These are phyloP conservation scores for Yoshiicerus persimilis DNA, from an alignment of 1,140 invertebrate species.

Conservation along the genomic window DNA sequence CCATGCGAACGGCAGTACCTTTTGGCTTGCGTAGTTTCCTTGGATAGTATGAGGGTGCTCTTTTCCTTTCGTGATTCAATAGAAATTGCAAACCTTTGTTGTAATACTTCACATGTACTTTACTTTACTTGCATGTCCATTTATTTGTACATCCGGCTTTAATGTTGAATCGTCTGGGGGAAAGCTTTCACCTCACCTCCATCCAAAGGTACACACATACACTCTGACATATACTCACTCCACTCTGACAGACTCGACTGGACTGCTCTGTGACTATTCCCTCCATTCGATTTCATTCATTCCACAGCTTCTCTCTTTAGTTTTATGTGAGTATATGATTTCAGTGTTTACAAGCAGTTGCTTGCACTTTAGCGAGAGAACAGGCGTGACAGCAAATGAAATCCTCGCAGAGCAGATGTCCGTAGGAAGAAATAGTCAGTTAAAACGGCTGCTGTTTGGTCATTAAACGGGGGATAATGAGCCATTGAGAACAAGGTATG, in stretches of 20 bases:
- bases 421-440: not conserved
- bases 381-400: constrained; percentile 18
- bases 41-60: not conserved
- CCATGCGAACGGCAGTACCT: not conserved
- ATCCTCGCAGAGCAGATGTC: not conserved
- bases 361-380: not conserved
- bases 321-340: not conserved
- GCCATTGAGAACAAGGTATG: constrained; percentile 10
- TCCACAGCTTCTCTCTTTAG: not conserved
- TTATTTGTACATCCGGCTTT: constrained; percentile 13
- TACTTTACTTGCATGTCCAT: constrained; percentile 17
- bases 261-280: not conserved
- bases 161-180: not conserved
- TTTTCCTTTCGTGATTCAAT: not conserved
- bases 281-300: not conserved
- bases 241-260: too few species aligned
- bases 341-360: constrained; percentile 15
- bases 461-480: constrained; percentile 16
- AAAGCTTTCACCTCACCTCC: not conserved
- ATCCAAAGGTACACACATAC: not conserved
- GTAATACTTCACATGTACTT: constrained; percentile 6
- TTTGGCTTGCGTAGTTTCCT: not conserved
- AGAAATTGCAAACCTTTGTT: constrained; percentile 4
- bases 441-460: constrained; percentile 11
- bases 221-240: too few species aligned